Evolutionary conservation across 2,888 invertebrate species (phyloP).

Genomic region (Ditula angustiorana): DNA sequence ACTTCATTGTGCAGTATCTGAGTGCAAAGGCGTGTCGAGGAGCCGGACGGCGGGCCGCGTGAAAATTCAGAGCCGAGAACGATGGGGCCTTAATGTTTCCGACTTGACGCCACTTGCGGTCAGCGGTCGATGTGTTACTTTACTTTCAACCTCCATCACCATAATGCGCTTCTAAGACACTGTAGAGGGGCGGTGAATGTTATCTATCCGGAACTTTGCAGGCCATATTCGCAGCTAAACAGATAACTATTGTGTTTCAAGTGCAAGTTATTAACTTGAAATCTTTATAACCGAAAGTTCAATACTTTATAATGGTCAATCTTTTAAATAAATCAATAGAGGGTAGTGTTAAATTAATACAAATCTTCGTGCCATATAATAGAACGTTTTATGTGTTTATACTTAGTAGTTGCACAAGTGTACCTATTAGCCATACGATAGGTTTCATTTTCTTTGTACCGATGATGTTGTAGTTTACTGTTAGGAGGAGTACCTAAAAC

Average conservation of each 20-base stretch:
- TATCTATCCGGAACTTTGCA: not conserved
- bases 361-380: no score
- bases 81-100: conserved; percentile 84
- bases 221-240: not conserved
- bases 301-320: no score
- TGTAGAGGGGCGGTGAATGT: not conserved
- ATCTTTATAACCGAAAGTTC: not conserved
- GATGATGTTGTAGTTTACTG: no score
- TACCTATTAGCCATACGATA: no score
- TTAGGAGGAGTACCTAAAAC: no score
- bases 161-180: conserved; percentile 24
- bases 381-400: no score
- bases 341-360: no score
- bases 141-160: conserved; percentile 62
- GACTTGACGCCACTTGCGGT: conserved; percentile 77
- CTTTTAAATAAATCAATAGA: no score
- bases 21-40: conserved; percentile 83
- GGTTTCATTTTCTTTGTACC: no score
- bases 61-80: conserved; percentile 75
- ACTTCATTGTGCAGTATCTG: conserved; percentile 73
- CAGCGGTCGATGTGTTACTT: conserved; percentile 65
- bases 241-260: not conserved
- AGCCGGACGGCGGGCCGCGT: conserved; percentile 70
- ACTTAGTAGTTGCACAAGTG: no score
- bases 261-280: not conserved